These are phyloP conservation scores for Florisuga fusca DNA, from an alignment of 2,797 vertebrate genomes.

Conservation along the genomic window DNA sequence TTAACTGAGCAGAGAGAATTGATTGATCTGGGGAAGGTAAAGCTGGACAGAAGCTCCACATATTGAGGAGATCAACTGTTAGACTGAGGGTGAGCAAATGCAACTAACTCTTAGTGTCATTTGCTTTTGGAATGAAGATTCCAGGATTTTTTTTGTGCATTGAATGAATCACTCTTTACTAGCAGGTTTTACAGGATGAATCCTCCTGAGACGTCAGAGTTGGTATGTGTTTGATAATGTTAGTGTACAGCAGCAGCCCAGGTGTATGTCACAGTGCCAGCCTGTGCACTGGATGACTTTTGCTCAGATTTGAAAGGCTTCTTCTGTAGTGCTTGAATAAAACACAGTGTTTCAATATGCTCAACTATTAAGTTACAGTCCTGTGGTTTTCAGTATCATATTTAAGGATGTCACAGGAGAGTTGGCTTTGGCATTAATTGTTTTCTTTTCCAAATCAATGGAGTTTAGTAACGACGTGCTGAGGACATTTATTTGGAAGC, in stretches of 20 bases:
- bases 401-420: constrained; percentile 58
- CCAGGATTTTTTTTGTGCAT: not conserved
- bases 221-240: not conserved
- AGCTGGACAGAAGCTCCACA: not conserved
- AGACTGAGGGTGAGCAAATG: not conserved
- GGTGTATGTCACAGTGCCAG: not conserved
- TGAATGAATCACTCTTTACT: not conserved
- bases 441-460: constrained; percentile 57
- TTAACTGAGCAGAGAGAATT: not conserved
- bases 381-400: constrained; percentile 4
- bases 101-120: not conserved
- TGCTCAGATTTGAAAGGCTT: not conserved
- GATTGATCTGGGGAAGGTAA: not conserved
- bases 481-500: constrained; percentile 19
- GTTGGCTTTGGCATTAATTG: constrained; percentile 51
- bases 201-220: not conserved
- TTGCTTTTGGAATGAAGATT: not conserved
- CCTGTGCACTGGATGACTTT: not conserved
- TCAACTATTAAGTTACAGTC: constrained; percentile 2
- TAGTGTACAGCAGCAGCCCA: not conserved
- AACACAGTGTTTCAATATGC: constrained; percentile 17
- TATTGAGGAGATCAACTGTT: not conserved
- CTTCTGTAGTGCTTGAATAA: not conserved
- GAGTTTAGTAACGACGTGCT: constrained; percentile 31
- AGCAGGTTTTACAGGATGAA: not conserved